A percentile compares a stretch with the other conserved stretches of the same genome.
Evolutionary conservation across 2,113 vertebrate species (phyloP).

Genomic region (Macaca fascicularis): T2T-MFA8v1.1 NC_088380.1:109949001-109949500

Average conservation of each 20-base stretch:
- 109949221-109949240: constrained; percentile 18
- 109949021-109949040: not conserved
- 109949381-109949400: constrained; percentile 29
- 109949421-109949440: constrained; percentile 21
- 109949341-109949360: not conserved
- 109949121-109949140: not conserved
- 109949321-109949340: constrained; percentile 1
- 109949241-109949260: constrained; percentile 24
- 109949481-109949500: not conserved
- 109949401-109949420: constrained; percentile 1
- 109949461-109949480: not conserved
- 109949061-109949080: constrained; percentile 1
- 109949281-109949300: not conserved
- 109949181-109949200: not conserved
- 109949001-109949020: not conserved
- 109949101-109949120: not conserved
- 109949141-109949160: not conserved
- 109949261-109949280: constrained; percentile 37
- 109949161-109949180: constrained; percentile 36
- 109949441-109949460: not conserved
- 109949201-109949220: not conserved
- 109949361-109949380: not conserved
- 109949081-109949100: not conserved
- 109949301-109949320: constrained; percentile 10
- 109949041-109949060: not conserved